A percentile compares a stretch with the other conserved stretches of the same genome.
These are phyloP conservation scores for Neoscelio sp. DNA, from an alignment of 2,888 invertebrate species.

Conservation along the genomic window DNA sequence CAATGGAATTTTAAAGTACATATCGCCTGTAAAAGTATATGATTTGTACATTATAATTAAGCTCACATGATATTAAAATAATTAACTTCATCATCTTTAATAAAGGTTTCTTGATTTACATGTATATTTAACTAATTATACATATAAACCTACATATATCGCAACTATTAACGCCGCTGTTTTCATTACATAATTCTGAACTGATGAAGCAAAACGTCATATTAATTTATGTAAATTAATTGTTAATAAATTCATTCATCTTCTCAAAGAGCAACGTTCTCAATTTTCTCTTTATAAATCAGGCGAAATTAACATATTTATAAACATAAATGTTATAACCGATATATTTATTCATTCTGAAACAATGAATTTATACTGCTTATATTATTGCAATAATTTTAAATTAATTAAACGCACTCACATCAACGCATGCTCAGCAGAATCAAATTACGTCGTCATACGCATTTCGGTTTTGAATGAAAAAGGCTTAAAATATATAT, in stretches of 20 bases:
- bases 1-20: background rate
- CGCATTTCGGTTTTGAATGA: too few species aligned
- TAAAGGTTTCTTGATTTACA: slow-evolving; percentile 33
- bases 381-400: too few species aligned
- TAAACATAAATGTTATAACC: too few species aligned
- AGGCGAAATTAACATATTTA: too few species aligned
- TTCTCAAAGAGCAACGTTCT: slow-evolving; percentile 23
- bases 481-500: too few species aligned
- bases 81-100: background rate
- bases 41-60: background rate
- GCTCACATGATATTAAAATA: slow-evolving; percentile 1
- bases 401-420: too few species aligned
- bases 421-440: too few species aligned
- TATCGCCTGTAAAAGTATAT: background rate
- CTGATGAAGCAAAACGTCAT: slow-evolving; percentile 17
- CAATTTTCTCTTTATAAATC: slow-evolving; percentile 26
- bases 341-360: too few species aligned
- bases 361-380: too few species aligned
- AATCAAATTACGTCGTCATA: too few species aligned
- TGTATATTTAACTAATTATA: slow-evolving; percentile 30
- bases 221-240: slow-evolving; percentile 35
- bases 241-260: slow-evolving; percentile 20
- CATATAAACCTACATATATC: slow-evolving; percentile 6
- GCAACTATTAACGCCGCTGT: slow-evolving; percentile 8
- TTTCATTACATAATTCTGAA: slow-evolving; percentile 16